phyloP scores from a whole-genome alignment of 2,797 vertebrate species.

The Tympanoctomys barrerae region DNA sequence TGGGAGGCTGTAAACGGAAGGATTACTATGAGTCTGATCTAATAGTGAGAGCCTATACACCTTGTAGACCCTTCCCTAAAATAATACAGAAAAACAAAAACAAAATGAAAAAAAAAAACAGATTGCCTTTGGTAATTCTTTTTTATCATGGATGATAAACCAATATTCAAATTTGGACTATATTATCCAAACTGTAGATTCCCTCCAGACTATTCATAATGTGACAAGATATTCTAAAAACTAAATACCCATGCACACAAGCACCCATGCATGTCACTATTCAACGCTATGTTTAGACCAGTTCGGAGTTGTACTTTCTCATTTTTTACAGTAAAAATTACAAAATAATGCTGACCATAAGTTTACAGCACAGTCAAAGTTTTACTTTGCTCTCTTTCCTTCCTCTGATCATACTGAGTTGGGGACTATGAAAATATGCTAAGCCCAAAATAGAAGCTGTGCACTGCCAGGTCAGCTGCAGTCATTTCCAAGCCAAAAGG shows the following conservation, averaged over 20 bases:
- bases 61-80: too few species aligned
- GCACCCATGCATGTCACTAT: not conserved
- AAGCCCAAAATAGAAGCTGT: slow-evolving; percentile 58
- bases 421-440: slow-evolving; percentile 68
- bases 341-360: slow-evolving; percentile 37
- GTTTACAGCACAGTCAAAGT: not conserved
- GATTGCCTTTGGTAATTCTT: slow-evolving; percentile 40
- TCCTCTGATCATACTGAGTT: slow-evolving; percentile 45
- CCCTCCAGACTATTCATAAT: slow-evolving; percentile 39
- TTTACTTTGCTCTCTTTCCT: slow-evolving; percentile 41
- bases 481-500: slow-evolving; percentile 12
- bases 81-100: too few species aligned
- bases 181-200: slow-evolving; percentile 27
- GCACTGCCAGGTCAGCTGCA: slow-evolving; percentile 26
- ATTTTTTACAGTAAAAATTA: slow-evolving; percentile 56
- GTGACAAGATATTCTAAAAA: slow-evolving; percentile 48
- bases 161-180: slow-evolving; percentile 44
- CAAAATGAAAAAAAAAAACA: not conserved
- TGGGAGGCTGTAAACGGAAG: too few species aligned
- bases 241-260: not conserved
- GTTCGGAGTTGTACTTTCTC: not conserved
- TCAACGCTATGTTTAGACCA: not conserved
- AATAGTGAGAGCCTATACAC: too few species aligned
- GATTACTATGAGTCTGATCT: too few species aligned
- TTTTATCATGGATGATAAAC: slow-evolving; percentile 45